A percentile compares a stretch with the other conserved stretches of the same genome.
These are phyloP conservation scores for Columba janthina DNA, from an alignment of 2,113 vertebrate species.

Conservation along the genomic window DNA sequence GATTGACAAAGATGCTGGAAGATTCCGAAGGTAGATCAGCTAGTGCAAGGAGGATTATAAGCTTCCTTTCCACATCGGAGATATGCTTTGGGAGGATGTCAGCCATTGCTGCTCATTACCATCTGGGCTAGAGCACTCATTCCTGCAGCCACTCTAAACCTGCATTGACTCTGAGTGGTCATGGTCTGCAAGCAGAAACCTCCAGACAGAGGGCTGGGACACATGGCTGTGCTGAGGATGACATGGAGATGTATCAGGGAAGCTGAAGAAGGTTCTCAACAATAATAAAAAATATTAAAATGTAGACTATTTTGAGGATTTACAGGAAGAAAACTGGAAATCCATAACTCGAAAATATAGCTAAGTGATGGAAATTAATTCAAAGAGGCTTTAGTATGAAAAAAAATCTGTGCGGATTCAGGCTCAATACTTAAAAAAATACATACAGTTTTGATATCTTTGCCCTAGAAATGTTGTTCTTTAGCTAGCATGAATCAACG, in stretches of 20 bases:
- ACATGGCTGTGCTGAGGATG: rapidly evolving
- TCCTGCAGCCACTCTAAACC: background rate
- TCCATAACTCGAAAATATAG: background rate
- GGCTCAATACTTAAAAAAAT: background rate
- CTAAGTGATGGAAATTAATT: conserved; percentile 8
- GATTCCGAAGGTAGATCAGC: background rate
- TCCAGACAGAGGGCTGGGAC: background rate
- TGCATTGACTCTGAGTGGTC: rapidly evolving
- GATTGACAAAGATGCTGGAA: background rate
- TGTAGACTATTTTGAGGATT: background rate
- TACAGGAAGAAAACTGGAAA: background rate
- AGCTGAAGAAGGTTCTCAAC: background rate
- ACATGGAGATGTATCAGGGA: background rate
- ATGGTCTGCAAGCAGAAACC: rapidly evolving
- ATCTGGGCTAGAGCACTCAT: background rate
- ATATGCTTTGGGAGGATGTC: background rate
- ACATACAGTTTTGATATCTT: background rate
- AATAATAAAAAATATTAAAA: background rate
- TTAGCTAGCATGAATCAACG: background rate
- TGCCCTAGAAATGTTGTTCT: background rate
- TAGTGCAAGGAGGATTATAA: background rate
- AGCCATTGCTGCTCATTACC: rapidly evolving
- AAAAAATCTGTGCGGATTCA: background rate
- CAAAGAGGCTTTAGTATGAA: background rate
- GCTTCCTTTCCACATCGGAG: background rate